Evolutionary conservation across 2,888 invertebrate species (phyloP).

Genomic region (Brachyptera putata): DNA sequence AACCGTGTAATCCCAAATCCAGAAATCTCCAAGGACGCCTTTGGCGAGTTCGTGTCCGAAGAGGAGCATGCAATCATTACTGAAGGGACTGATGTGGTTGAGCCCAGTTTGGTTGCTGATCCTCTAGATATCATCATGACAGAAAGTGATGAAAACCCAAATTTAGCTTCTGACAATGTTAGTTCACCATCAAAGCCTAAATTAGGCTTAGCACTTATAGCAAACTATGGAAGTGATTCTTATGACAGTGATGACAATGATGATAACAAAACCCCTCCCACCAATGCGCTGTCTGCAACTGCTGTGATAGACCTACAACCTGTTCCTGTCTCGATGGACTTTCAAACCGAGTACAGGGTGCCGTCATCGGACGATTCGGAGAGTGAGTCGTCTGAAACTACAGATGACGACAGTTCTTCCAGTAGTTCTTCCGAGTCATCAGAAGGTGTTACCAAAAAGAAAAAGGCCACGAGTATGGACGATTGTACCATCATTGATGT

Average conservation of each 20-base stretch:
- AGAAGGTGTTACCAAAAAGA: neutral
- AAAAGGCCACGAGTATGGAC: neutral
- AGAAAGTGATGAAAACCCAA: too few species aligned
- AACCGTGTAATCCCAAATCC: neutral
- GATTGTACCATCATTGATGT: slow-evolving; percentile 28
- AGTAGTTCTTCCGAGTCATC: neutral
- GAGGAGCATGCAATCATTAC: neutral
- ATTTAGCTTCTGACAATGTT: neutral
- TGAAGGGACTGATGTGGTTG: neutral
- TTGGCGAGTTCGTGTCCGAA: neutral
- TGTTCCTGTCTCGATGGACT: neutral
- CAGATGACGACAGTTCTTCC: slow-evolving; percentile 9
- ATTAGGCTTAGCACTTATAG: neutral
- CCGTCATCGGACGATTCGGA: slow-evolving; percentile 7
- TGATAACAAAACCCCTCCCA: neutral
- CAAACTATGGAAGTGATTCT: slow-evolving; percentile 13
- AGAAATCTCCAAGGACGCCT: neutral
- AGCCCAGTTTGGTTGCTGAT: neutral
- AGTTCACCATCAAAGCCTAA: neutral
- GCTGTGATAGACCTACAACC: neutral
- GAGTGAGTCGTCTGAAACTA: slow-evolving; percentile 6
- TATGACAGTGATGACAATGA: neutral
- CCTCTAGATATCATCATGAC: too few species aligned
- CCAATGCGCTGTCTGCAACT: neutral
- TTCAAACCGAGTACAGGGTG: neutral